Conservation (phyloP, 2,113 vertebrate genomes). For the Gasterosteus aculeatus region DNA sequence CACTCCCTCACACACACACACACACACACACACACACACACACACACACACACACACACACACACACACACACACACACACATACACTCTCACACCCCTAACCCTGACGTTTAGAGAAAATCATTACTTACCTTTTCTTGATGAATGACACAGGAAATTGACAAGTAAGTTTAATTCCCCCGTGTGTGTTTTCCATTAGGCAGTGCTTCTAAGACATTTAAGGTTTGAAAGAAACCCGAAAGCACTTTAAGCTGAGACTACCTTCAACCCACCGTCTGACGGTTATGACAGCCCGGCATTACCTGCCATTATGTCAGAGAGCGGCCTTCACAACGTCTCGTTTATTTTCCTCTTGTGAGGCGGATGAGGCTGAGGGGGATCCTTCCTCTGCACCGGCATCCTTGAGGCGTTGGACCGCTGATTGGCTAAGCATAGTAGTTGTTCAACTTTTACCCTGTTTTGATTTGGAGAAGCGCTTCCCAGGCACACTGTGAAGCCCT, state of each 20-base stretch:
- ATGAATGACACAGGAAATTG: constrained; percentile 46
- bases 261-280: constrained; percentile 30
- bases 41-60: background rate
- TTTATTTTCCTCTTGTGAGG: constrained; percentile 34
- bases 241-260: constrained; percentile 44
- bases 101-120: constrained; percentile 14
- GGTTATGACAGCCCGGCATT: constrained; percentile 35
- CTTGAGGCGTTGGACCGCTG: background rate
- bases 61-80: background rate
- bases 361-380: constrained; percentile 20
- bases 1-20: background rate
- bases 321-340: constrained; percentile 42
- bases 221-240: constrained; percentile 44
- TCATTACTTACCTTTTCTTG: constrained; percentile 26
- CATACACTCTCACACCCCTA: background rate
- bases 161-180: constrained; percentile 25
- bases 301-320: constrained; percentile 29
- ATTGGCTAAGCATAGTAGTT: background rate
- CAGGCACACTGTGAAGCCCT: background rate
- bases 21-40: background rate
- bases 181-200: constrained; percentile 17
- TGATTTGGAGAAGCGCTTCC: constrained; percentile 11
- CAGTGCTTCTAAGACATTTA: constrained; percentile 46
- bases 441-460: constrained; percentile 24
- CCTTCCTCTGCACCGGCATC: constrained; percentile 16